Percentiles rank a stretch among this genome's conserved stretches.
These are phyloP conservation scores for Betta splendens DNA, from an alignment of 2,797 vertebrate species.

Conservation along the genomic window DNA sequence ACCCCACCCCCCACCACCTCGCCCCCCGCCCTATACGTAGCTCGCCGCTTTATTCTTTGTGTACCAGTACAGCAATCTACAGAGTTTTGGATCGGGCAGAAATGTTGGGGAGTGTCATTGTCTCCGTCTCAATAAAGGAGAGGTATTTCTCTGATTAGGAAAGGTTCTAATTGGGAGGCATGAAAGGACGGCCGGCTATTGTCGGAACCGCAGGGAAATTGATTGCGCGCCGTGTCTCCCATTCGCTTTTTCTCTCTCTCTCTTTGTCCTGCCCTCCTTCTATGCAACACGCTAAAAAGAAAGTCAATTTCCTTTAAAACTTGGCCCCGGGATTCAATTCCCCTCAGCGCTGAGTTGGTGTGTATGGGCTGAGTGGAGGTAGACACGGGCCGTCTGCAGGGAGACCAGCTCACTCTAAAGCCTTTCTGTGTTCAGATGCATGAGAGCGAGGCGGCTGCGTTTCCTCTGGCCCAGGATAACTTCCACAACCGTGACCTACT, in stretches of 20 bases:
- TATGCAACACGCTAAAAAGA: conserved; percentile 66
- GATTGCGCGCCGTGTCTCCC: conserved; percentile 71
- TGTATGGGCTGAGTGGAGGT: conserved; percentile 21
- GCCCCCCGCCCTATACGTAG: conserved; percentile 64
- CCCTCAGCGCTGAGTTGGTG: conserved; percentile 14
- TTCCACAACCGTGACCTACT: conserved; percentile 4
- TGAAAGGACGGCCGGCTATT: conserved; percentile 82
- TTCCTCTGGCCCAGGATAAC: conserved; percentile 18
- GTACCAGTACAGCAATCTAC: conserved; percentile 86
- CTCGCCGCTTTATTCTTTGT: conserved; percentile 89
- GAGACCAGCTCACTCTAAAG: conserved; percentile 17
- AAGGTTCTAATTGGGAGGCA: conserved; percentile 86
- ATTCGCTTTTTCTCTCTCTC: conserved; percentile 51
- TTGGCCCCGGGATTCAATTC: conserved; percentile 62
- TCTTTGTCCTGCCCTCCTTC: conserved; percentile 61
- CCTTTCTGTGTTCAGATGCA: conserved; percentile 11
- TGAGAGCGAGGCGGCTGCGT: conserved; percentile 4
- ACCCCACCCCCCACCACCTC: no score
- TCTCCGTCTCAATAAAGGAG: conserved; percentile 82
- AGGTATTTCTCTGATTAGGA: conserved; percentile 86
- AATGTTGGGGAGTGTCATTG: conserved; percentile 83
- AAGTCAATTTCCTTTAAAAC: conserved; percentile 78
- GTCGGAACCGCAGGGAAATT: conserved; percentile 82
- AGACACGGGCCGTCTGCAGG: conserved; percentile 22
- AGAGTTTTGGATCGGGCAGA: conserved; percentile 74